Evolutionary conservation across 2,888 invertebrate species (phyloP), one percentile per base, ranked within the genome.

Genomic region (Athripsodes cinereus): DNA sequence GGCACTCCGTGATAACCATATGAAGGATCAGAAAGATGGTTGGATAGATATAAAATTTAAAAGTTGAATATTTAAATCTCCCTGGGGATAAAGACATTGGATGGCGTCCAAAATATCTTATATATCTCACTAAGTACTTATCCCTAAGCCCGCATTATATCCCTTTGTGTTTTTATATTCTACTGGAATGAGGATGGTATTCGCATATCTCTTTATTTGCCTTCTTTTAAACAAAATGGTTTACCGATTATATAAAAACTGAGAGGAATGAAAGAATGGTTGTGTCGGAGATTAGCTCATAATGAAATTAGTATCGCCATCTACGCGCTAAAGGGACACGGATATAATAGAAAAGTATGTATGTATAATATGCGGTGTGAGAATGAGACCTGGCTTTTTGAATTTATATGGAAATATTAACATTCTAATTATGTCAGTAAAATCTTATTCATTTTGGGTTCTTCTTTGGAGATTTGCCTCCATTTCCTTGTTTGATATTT

Each of bases 41-140:
- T 3, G 40, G 16, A 40, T 8, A 13, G 40, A 40, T 40, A n/a
- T 40, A 40, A 40, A 40, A n/a, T 40, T 40, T 40, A 40, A 31
- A 40, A 40, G n/a, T 40, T 40, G 40, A 40, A 40, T 40, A 40
- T 40, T 40, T 40, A 40, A 40, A 40, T 40, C 13, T 40, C 40
- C 40, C 2, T 13, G 2, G 40, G 40, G 40, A 40, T 40, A 40
- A 40, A 40, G 40, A 40, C 40, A 16, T 40, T 40, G 40, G 40
- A 40, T 16, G 5, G n/a, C 40, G 2, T 40, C 40, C 40, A 40
- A 40, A 31, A 40, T 40, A 40, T 40, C 40, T 5, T 13, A 40
- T 13, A 31, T 31, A 31, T 31, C 31, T 31, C 31, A n/a, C n/a
- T n/a, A 26, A 26, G 26, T 16, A 16, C 40, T 3, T 40, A 40